A percentile compares a stretch with the other conserved stretches of the same genome.
Evolutionary conservation across 2,113 vertebrate species (phyloP).

Genomic region (Hemichromis elongatus): DNA sequence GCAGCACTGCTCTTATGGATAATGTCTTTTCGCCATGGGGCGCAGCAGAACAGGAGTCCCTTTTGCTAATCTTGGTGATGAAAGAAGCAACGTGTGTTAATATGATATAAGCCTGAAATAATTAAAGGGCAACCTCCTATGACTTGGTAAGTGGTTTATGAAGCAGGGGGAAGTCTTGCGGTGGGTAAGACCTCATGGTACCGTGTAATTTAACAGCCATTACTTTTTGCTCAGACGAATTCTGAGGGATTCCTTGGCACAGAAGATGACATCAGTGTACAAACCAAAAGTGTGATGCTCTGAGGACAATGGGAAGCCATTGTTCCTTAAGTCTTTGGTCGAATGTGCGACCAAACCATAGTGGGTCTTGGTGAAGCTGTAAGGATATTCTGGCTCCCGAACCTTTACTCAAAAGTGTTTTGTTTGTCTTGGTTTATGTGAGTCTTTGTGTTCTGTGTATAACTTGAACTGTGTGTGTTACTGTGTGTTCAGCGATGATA

Average conservation of each 20-base stretch:
- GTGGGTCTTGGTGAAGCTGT: neutral
- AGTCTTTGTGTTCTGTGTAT: constrained; percentile 7
- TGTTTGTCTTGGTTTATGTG: neutral
- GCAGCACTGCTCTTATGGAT: neutral
- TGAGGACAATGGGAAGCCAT: constrained; percentile 14
- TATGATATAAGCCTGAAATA: constrained; percentile 43
- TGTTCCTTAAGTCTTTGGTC: constrained; percentile 25
- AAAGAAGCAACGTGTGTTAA: constrained; percentile 23
- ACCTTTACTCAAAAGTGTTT: constrained; percentile 33
- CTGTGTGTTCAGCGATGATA: neutral
- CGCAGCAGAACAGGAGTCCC: neutral
- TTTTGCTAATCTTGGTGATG: constrained; percentile 23
- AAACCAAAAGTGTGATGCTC: neutral
- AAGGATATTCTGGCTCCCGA: neutral
- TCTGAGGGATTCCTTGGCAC: constrained; percentile 28
- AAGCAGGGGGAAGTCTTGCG: constrained; percentile 42
- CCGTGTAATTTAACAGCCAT: constrained; percentile 51
- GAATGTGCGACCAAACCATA: neutral
- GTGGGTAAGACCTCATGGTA: constrained; percentile 12
- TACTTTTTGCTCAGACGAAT: constrained; percentile 9
- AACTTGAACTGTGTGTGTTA: neutral
- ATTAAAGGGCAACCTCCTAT: constrained; percentile 53
- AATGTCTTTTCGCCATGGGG: neutral
- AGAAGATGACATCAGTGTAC: constrained; percentile 15
- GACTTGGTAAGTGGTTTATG: constrained; percentile 59